Percentiles rank a stretch among this genome's conserved stretches.
phyloP scores from a whole-genome alignment of 2,888 invertebrate species.

The Clunio marinus region DNA sequence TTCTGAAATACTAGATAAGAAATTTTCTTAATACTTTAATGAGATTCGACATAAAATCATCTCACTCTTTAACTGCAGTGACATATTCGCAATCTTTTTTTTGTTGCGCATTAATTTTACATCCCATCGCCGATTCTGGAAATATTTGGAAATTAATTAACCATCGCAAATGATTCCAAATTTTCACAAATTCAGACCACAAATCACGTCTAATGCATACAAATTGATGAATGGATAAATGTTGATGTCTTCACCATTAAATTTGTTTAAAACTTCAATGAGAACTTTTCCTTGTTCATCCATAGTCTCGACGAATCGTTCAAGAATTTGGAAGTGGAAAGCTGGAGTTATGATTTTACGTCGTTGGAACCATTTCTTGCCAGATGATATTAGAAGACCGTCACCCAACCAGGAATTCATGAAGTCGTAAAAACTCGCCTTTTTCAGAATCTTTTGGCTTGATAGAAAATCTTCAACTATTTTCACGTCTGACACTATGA shows the following conservation, averaged over 20 bases:
- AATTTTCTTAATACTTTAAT: too few relatives aligned
- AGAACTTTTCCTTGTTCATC: conserved; percentile 57
- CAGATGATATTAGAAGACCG: conserved; percentile 53
- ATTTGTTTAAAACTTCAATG: conserved; percentile 52
- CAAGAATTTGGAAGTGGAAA: conserved; percentile 68
- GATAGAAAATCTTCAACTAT: conserved; percentile 48
- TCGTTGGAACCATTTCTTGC: conserved; percentile 58
- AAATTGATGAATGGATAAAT: conserved; percentile 56
- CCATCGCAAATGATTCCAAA: background rate
- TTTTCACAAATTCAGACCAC: conserved; percentile 50
- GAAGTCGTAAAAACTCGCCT: conserved; percentile 50
- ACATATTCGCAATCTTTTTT: conserved; percentile 69
- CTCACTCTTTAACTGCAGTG: conserved; percentile 65
- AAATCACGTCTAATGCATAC: conserved; percentile 56
- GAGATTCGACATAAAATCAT: too few relatives aligned
- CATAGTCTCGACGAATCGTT: conserved; percentile 63
- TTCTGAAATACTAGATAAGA: background rate
- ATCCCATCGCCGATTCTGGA: conserved; percentile 76
- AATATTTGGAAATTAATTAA: too few relatives aligned
- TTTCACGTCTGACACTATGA: conserved; percentile 1
- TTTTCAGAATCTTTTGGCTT: conserved; percentile 53
- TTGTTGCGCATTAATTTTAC: conserved; percentile 61
- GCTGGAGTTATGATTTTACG: conserved; percentile 66
- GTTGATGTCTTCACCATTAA: conserved; percentile 52
- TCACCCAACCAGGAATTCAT: conserved; percentile 52